Evolutionary conservation across 2,797 vertebrate species (phyloP).

Genomic region (Amphiprion clarkii): DNA sequence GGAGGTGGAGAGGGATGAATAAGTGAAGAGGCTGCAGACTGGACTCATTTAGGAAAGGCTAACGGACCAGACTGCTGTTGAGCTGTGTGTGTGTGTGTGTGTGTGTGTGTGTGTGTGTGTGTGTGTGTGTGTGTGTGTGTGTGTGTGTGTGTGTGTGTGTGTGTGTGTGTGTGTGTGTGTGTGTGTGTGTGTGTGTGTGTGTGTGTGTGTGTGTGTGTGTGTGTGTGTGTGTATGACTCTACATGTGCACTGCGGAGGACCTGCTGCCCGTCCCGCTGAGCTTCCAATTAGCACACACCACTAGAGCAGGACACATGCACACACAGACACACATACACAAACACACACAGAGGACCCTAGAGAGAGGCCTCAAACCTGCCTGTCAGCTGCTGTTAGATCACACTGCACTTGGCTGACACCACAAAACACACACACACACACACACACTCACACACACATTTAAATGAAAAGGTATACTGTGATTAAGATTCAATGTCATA

Average conservation of each 20-base stretch:
- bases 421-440: conserved; percentile 61
- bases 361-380: conserved; percentile 94
- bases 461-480: conserved; percentile 34
- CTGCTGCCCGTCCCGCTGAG: conserved; percentile 76
- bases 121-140: too few species aligned
- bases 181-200: too few species aligned
- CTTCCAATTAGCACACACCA: conserved; percentile 81
- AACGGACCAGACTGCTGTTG: conserved; percentile 89
- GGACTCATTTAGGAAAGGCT: conserved; percentile 92
- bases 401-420: conserved; percentile 81
- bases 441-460: conserved; percentile 6
- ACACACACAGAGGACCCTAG: conserved; percentile 85
- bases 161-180: conserved; percentile 17
- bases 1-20: conserved; percentile 78
- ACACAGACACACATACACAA: conserved; percentile 49
- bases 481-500: conserved; percentile 29
- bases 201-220: neutral
- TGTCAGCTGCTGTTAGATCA: conserved; percentile 97
- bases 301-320: conserved; percentile 68
- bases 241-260: conserved; percentile 61
- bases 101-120: conserved; percentile 24
- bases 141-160: too few species aligned
- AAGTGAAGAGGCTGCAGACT: conserved; percentile 82
- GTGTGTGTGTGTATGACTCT: conserved; percentile 51
- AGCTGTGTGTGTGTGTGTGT: conserved; percentile 79